These are phyloP conservation scores for Panulirus ornatus DNA, from an alignment of 1,140 invertebrate genomes.

Conservation along the genomic window DNA sequence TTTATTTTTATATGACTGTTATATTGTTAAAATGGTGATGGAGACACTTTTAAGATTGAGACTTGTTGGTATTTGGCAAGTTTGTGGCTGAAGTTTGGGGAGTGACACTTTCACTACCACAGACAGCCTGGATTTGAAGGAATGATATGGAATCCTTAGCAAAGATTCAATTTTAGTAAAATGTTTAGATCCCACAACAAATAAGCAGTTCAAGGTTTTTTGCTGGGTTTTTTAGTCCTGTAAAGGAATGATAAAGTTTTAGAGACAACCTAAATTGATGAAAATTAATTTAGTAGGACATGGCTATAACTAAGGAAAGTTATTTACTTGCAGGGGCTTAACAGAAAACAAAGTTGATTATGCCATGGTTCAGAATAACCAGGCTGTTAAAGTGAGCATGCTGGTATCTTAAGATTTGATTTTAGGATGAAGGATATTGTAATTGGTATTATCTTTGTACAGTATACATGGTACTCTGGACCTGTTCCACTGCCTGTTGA, in stretches of 20 bases:
- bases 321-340: background rate
- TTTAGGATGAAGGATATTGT: constrained; percentile 21
- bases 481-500: constrained; percentile 14
- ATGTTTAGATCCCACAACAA: constrained; percentile 20
- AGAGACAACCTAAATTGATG: constrained; percentile 14
- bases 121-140: constrained; percentile 53
- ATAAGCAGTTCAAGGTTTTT: constrained; percentile 10
- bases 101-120: constrained; percentile 60
- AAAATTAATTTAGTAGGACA: constrained; percentile 23
- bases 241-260: constrained; percentile 7
- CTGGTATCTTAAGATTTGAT: background rate
- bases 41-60: constrained; percentile 57
- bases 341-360: constrained; percentile 25
- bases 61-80: constrained; percentile 67
- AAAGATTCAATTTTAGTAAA: constrained; percentile 34
- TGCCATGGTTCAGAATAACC: constrained; percentile 20
- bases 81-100: constrained; percentile 50
- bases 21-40: constrained; percentile 71
- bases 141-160: constrained; percentile 20
- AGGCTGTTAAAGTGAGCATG: background rate
- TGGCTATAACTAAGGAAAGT: background rate
- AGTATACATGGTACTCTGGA: constrained; percentile 38
- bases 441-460: constrained; percentile 32
- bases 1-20: constrained; percentile 74
- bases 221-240: constrained; percentile 26